Evolutionary conservation across 64 coral and sea anemone species (phyloP).

Genomic region (Platygyra sinensis): DNA sequence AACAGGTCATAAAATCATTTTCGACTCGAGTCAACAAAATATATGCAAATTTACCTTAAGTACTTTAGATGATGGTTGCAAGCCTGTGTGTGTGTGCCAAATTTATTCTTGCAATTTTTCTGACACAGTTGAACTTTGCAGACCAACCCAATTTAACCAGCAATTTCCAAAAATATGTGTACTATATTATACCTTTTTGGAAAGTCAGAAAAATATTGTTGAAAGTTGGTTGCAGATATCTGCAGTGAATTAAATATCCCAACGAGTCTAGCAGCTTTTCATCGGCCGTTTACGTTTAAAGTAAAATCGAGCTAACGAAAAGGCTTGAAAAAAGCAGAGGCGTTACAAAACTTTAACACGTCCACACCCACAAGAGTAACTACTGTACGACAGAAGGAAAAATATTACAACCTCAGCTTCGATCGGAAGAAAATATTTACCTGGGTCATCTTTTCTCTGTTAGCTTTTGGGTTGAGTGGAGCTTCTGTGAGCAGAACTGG

Average conservation of each 20-base stretch:
- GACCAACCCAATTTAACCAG: not conserved
- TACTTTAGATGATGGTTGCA: not conserved
- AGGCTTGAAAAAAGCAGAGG: not conserved
- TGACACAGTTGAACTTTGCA: not conserved
- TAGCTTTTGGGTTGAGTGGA: too few species aligned
- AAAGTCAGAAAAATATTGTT: not conserved
- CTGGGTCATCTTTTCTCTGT: too few species aligned
- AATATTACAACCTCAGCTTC: too few species aligned
- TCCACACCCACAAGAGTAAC: too few species aligned
- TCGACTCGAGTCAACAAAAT: not conserved
- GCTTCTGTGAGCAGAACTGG: too few species aligned
- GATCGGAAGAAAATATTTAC: too few species aligned
- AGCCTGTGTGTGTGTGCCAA: not conserved
- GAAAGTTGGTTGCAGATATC: not conserved
- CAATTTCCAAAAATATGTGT: too few species aligned
- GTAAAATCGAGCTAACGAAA: not conserved
- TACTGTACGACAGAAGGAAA: too few species aligned
- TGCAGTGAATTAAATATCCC: not conserved
- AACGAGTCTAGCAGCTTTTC: too few species aligned
- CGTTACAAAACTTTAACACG: not conserved
- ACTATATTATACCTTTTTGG: not conserved
- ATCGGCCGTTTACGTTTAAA: not conserved
- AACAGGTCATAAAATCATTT: not conserved
- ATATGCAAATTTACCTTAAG: conserved; percentile 22
- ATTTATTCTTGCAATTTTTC: not conserved